These are phyloP conservation scores for Sylvia atricapilla DNA, from an alignment of 2,113 vertebrate genomes.

Conservation along the genomic window DNA sequence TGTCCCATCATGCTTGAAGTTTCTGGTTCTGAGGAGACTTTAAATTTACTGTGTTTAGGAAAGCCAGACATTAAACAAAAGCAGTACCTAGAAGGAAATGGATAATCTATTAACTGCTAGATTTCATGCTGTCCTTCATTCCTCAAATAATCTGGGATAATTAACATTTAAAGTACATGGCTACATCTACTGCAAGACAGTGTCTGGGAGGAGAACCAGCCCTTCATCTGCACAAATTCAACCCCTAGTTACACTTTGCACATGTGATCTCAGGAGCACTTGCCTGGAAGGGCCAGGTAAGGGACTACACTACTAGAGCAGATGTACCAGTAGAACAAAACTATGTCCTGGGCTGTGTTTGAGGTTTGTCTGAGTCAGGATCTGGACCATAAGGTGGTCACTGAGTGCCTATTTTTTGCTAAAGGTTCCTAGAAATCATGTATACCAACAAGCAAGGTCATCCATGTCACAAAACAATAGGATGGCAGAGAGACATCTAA, in stretches of 20 bases:
- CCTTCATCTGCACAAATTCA: neutral
- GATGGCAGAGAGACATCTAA: neutral
- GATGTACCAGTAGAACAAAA: neutral
- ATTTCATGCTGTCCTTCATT: neutral
- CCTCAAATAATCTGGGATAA: neutral
- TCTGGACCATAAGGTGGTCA: neutral
- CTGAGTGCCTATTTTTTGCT: neutral
- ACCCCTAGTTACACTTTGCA: neutral
- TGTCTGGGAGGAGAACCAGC: neutral
- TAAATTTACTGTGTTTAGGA: neutral
- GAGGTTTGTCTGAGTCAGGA: neutral
- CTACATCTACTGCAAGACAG: neutral
- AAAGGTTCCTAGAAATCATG: neutral
- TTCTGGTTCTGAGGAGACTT: neutral
- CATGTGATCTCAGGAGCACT: neutral
- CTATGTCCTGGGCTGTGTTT: neutral
- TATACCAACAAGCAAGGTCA: neutral
- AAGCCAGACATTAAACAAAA: neutral
- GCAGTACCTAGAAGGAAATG: neutral
- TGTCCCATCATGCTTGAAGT: neutral
- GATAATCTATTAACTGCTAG: neutral
- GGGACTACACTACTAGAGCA: accelerated
- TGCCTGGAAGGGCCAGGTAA: neutral
- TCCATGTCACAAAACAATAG: neutral
- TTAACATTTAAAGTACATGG: neutral